A percentile compares a stretch with the other conserved stretches of the same genome.
Evolutionary conservation across 2,888 invertebrate genomes (phyloP).

Genomic region (Monochamus alternatus): DNA sequence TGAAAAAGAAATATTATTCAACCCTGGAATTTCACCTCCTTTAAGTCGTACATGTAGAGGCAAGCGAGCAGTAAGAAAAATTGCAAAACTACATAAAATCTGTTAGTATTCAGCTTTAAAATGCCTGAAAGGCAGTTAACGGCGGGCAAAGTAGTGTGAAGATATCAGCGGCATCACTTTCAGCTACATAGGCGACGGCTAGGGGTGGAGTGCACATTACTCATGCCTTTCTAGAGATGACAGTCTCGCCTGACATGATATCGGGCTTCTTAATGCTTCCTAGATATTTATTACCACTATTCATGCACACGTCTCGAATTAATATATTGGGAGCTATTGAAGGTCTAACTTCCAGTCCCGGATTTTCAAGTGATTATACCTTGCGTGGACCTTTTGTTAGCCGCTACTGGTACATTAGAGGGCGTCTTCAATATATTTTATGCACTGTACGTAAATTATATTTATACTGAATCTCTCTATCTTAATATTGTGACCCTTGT

Average conservation of each 20-base stretch:
- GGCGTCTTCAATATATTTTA: not conserved
- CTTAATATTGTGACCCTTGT: too few relatives aligned
- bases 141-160: slow-evolving; percentile 55
- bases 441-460: too few relatives aligned
- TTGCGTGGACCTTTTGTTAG: slow-evolving; percentile 26
- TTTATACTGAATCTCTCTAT: too few relatives aligned
- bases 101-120: slow-evolving; percentile 49
- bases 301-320: slow-evolving; percentile 35
- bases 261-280: slow-evolving; percentile 62
- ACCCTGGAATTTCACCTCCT: too few relatives aligned
- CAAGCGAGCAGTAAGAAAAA: slow-evolving; percentile 10
- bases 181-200: slow-evolving; percentile 54
- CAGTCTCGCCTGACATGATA: slow-evolving; percentile 65
- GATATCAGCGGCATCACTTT: slow-evolving; percentile 61
- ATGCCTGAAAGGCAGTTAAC: slow-evolving; percentile 44
- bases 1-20: too few relatives aligned
- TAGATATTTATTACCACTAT: slow-evolving; percentile 64
- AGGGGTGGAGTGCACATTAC: slow-evolving; percentile 64
- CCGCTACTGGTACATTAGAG: slow-evolving; percentile 8
- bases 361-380: slow-evolving; percentile 16
- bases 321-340: slow-evolving; percentile 10
- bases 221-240: slow-evolving; percentile 66
- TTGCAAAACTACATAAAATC: slow-evolving; percentile 46
- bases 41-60: not conserved
- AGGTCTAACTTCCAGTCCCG: slow-evolving; percentile 17